Conservation (phyloP, 1,140 invertebrate species). For the Venturia canescens region DNA sequence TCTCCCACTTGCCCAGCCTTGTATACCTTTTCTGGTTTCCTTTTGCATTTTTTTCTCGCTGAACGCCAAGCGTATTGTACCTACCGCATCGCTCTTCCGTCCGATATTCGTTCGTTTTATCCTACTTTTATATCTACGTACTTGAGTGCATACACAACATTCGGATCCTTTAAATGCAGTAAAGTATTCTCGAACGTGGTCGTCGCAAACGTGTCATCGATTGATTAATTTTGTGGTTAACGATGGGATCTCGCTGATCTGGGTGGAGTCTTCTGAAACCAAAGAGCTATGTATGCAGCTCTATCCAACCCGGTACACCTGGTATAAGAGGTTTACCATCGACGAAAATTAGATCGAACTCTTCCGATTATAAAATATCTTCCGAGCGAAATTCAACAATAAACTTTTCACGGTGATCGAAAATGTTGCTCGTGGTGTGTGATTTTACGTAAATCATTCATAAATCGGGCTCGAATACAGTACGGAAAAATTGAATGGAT, state of each 20-base stretch:
- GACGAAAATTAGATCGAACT: neutral
- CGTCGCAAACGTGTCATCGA: neutral
- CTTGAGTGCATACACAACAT: neutral
- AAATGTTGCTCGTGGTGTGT: neutral
- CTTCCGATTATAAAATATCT: neutral
- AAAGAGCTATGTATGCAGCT: neutral
- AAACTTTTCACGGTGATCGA: neutral
- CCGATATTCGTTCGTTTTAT: neutral
- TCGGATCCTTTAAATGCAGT: neutral
- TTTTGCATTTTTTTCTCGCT: neutral
- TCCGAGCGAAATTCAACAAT: neutral
- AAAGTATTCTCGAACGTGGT: neutral
- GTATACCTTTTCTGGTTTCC: neutral
- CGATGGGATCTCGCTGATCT: neutral
- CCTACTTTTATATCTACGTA: neutral
- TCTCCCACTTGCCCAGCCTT: neutral
- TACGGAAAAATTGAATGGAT: neutral
- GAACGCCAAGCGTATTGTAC: neutral
- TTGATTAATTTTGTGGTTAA: conserved; percentile 28
- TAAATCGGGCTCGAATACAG: neutral
- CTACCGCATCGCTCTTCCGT: neutral
- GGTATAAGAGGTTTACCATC: neutral
- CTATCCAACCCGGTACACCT: neutral
- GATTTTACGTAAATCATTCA: neutral
- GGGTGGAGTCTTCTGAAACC: neutral